These are phyloP conservation scores for Rhynchomys soricoides DNA, from an alignment of 2,113 vertebrate genomes.

Conservation along the genomic window DNA sequence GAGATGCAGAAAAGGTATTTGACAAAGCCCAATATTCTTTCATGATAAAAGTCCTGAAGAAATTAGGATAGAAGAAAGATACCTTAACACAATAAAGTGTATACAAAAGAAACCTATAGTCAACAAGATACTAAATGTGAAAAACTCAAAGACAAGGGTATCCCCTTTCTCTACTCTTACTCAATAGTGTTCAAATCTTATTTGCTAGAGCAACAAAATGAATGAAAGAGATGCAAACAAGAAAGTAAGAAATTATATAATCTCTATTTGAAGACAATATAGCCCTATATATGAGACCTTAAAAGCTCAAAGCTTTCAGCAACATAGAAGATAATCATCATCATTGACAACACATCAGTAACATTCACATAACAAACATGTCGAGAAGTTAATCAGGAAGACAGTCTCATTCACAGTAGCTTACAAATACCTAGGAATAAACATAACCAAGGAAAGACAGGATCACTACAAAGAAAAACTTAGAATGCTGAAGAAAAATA, in stretches of 20 bases:
- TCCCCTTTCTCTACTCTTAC: not conserved
- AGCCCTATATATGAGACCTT: not conserved
- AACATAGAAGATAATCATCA: not conserved
- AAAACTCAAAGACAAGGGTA: not conserved
- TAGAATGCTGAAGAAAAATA: not conserved
- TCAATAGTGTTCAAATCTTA: not conserved
- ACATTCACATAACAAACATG: not conserved
- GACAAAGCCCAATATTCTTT: not conserved
- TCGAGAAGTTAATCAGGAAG: not conserved
- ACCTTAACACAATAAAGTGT: not conserved
- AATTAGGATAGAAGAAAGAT: not conserved
- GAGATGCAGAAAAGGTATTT: not conserved
- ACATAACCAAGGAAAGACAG: not conserved
- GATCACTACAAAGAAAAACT: not conserved
- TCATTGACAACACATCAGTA: not conserved
- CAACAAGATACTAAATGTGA: not conserved
- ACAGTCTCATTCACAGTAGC: not conserved
- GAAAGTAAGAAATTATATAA: not conserved
- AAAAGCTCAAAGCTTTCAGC: not conserved
- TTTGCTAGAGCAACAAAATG: not conserved
- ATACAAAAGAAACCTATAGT: not conserved
- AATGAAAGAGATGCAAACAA: not conserved
- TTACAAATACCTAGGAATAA: not conserved
- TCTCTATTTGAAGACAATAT: not conserved
- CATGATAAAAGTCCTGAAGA: not conserved